Conservation (phyloP, 2,113 vertebrate species). For the Xyliphius kryptos region DNA sequence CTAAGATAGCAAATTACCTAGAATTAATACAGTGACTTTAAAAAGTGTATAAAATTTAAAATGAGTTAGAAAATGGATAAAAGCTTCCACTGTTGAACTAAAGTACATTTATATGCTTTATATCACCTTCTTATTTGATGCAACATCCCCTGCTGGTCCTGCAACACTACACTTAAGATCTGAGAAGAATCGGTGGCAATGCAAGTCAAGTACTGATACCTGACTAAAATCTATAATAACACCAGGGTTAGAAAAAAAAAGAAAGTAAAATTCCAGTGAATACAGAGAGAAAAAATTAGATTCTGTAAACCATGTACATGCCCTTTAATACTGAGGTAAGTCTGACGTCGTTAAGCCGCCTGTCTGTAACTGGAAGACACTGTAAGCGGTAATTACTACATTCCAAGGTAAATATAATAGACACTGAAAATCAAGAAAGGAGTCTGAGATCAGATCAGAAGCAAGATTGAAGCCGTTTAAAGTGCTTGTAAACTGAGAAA, state of each 20-base stretch:
- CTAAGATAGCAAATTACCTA: no score
- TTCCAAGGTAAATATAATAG: constrained; percentile 12
- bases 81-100: no score
- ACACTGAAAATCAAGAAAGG: not conserved
- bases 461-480: no score
- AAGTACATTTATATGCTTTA: no score
- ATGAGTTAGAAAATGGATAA: no score
- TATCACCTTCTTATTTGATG: not conserved
- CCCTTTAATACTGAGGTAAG: no score
- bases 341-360: no score
- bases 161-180: not conserved
- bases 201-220: not conserved
- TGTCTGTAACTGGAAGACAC: not conserved
- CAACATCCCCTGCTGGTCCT: not conserved
- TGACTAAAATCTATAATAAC: not conserved
- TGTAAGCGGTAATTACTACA: constrained; percentile 12
- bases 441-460: no score
- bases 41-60: no score
- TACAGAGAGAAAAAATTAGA: not conserved
- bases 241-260: no score
- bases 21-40: no score
- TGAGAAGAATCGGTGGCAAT: not conserved
- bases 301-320: not conserved
- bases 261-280: not conserved
- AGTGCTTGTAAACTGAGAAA: not conserved